A percentile compares a stretch with the other conserved stretches of the same genome.
phyloP scores from a whole-genome alignment of 1,140 invertebrate genomes.

The Maniola jurtina region DNA sequence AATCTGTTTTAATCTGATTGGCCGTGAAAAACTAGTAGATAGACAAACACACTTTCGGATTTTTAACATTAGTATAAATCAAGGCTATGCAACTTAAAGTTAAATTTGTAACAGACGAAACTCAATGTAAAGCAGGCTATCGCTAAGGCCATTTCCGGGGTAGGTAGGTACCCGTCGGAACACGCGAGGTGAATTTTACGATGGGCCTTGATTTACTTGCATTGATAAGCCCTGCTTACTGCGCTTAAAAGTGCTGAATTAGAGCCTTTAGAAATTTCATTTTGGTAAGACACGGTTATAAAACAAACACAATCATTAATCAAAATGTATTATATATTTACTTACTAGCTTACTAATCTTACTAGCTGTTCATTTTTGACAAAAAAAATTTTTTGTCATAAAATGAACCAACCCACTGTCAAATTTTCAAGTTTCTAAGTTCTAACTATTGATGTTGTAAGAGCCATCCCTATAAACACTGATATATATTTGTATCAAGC shows the following conservation, averaged over 20 bases:
- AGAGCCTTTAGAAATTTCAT: conserved; percentile 38
- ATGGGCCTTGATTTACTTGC: conserved; percentile 55
- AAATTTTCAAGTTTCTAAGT: no score
- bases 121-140: conserved; percentile 39
- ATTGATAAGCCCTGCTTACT: conserved; percentile 50
- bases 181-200: conserved; percentile 47
- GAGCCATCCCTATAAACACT: no score
- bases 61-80: not conserved
- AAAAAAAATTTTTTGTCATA: no score
- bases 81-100: conserved; percentile 23
- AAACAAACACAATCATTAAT: not conserved
- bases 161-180: conserved; percentile 41
- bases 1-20: no score
- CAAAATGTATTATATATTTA: no score
- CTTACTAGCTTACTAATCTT: no score
- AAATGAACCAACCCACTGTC: no score
- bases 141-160: conserved; percentile 51
- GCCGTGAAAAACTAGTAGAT: no score
- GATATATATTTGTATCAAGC: no score
- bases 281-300: conserved; percentile 1
- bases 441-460: no score
- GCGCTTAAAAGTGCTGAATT: conserved; percentile 44
- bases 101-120: conserved; percentile 27
- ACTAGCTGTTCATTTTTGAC: no score
- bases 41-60: no score